These are phyloP conservation scores for Catharus bicknelli DNA, from an alignment of 2,113 vertebrate species.

Conservation along the genomic window DNA sequence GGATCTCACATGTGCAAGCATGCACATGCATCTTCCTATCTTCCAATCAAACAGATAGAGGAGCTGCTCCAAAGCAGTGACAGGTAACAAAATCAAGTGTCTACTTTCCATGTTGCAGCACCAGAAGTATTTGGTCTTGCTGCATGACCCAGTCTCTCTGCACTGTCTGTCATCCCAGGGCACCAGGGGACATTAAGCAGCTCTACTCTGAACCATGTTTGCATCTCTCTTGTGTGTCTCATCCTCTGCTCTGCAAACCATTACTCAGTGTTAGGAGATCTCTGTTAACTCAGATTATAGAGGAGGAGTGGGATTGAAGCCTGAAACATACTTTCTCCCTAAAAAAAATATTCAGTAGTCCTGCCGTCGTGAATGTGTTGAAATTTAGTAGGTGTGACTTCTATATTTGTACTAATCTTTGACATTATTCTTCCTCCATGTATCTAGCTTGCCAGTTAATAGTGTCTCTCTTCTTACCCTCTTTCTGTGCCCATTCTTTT, in stretches of 20 bases:
- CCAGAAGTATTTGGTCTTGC: neutral
- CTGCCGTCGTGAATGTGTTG: neutral
- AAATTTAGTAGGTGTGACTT: neutral
- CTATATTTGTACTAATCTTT: slow-evolving; percentile 23
- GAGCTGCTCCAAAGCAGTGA: neutral
- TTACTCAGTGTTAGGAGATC: neutral
- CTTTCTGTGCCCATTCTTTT: slow-evolving; percentile 49
- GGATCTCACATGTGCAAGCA: neutral
- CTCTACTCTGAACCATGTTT: neutral
- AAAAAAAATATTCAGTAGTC: neutral
- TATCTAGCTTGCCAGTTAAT: slow-evolving; percentile 7
- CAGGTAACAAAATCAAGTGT: neutral
- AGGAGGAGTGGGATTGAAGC: neutral
- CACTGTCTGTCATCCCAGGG: neutral
- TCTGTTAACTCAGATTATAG: neutral
- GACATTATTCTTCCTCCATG: neutral
- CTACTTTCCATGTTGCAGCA: neutral
- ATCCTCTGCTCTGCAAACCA: neutral
- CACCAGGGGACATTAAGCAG: neutral
- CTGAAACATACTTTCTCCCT: neutral
- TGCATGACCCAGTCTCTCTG: neutral
- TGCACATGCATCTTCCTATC: neutral
- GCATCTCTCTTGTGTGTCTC: neutral
- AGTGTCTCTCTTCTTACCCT: slow-evolving; percentile 8
- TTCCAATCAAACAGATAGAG: neutral